phyloP scores from a whole-genome alignment of 2,113 vertebrate species.

The Tachycineta bicolor region DNA sequence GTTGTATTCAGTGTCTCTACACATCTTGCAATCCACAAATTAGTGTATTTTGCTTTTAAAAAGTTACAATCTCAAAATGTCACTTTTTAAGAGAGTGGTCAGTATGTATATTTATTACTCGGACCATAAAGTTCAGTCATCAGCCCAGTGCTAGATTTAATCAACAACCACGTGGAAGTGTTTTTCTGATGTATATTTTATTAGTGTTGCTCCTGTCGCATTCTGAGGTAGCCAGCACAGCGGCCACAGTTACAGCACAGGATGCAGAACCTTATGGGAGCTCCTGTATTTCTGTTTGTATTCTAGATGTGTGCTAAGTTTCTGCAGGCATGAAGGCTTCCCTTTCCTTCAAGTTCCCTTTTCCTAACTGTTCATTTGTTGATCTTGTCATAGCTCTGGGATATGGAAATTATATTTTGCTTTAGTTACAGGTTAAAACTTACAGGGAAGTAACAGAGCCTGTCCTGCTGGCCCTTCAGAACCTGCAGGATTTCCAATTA shows the following conservation, averaged over 20 bases:
- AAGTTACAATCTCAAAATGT: not conserved
- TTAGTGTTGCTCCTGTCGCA: not conserved
- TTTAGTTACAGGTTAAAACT: not conserved
- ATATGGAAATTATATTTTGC: not conserved
- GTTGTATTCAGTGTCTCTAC: not conserved
- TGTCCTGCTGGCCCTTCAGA: not conserved
- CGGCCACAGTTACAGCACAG: fast-evolving
- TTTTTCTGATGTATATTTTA: not conserved
- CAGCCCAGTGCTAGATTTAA: not conserved
- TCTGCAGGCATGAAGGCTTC: not conserved
- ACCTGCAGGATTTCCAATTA: not conserved
- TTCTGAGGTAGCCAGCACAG: not conserved
- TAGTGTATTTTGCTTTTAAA: not conserved
- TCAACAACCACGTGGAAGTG: not conserved
- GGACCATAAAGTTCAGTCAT: not conserved
- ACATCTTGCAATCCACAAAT: not conserved
- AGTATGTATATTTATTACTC: not conserved
- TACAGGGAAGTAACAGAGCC: not conserved
- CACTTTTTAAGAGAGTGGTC: not conserved
- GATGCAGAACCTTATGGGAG: fast-evolving
- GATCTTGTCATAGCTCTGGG: not conserved
- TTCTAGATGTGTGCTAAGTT: not conserved
- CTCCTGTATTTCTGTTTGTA: not conserved
- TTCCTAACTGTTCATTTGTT: not conserved
- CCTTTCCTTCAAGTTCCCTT: not conserved